Percentiles rank a stretch among this genome's conserved stretches.
Conservation (phyloP, 2,888 invertebrate species). For the Listrodromus nycthemerus region DNA sequence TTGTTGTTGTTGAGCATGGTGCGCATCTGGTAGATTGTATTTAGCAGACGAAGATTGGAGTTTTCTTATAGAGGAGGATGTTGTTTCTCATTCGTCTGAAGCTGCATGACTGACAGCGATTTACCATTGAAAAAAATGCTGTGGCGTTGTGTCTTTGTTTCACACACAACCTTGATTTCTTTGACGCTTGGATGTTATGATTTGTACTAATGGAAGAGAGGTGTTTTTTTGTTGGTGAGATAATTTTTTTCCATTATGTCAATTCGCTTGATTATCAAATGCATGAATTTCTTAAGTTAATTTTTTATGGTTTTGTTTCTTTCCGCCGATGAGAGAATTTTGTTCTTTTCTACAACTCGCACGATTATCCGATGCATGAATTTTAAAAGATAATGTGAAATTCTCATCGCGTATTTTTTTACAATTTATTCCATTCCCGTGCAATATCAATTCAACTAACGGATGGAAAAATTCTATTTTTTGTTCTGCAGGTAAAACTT, state of each 20-base stretch:
- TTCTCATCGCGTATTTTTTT: too few species aligned
- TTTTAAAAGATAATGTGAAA: neutral
- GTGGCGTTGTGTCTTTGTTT: conserved; percentile 51
- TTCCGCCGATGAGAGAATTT: too few species aligned
- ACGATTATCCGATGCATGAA: neutral
- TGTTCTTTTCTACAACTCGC: neutral
- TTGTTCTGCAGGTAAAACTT: conserved; percentile 34
- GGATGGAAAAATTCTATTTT: neutral
- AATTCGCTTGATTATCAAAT: neutral
- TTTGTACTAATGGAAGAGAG: neutral
- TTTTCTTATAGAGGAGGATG: neutral
- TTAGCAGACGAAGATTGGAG: too few species aligned
- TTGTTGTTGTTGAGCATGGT: neutral
- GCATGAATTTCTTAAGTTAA: neutral
- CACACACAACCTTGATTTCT: conserved; percentile 26
- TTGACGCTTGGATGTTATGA: neutral
- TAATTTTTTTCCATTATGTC: too few species aligned
- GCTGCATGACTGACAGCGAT: neutral
- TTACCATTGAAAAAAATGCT: neutral
- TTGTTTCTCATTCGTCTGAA: neutral
- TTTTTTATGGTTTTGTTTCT: neutral
- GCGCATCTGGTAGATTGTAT: neutral
- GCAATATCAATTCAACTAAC: too few species aligned
- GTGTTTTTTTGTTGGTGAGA: neutral
- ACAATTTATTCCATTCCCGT: neutral